Base-by-base conservation (phyloP, 2,797 vertebrate species). In the Schizopygopsis pylzovi region DNA sequence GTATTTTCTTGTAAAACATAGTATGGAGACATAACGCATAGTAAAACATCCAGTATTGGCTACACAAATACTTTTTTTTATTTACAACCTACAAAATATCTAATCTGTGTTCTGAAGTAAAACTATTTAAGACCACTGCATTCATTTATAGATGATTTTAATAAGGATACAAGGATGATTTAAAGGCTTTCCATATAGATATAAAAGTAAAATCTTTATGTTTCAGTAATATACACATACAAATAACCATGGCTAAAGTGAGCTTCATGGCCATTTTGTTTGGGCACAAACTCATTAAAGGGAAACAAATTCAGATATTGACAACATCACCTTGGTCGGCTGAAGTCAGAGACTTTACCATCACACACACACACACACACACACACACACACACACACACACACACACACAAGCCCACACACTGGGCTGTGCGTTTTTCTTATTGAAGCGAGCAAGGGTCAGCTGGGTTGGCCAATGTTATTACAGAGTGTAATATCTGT, bases 401-500 rank as follows among this genome's bases (percentile, higher is more conserved):
- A 33, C 33, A 33, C 33, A 33, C 33, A 33, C 33, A 33, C 28
- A 91, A 90, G 78, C 76, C 86, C 90, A 85, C 92, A 92, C 90
- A 91, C 84, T 71, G 86, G 91, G 90, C 77, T 25, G 88, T 86
- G 89, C 90, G 85, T 83, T 91, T 82, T 82, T 89, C 91, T 94
- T 94, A 95, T 93, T 91, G 91, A 92, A 92, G 83, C 84, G 73
- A 91, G 45, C 76, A 79, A 89, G 9, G 94, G 93, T 95, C 95
- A 95, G 85, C 89, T 89, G 90, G 93, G 93, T 93, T 93, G 92
- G 94, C 95, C 92, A 92, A 92, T 92, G 93, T 94, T 96, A 93
- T 94, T 93, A 95, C 95, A 95, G 95, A 96, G 95, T 95, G 94
- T 95, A 96, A 95, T 94, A 95, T 95, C 94, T 94, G 87, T 94